A percentile compares a stretch with the other conserved stretches of the same genome.
These are phyloP conservation scores for Thysanoteuthis rhombus DNA, from an alignment of 2,888 invertebrate genomes.

Conservation along the genomic window DNA sequence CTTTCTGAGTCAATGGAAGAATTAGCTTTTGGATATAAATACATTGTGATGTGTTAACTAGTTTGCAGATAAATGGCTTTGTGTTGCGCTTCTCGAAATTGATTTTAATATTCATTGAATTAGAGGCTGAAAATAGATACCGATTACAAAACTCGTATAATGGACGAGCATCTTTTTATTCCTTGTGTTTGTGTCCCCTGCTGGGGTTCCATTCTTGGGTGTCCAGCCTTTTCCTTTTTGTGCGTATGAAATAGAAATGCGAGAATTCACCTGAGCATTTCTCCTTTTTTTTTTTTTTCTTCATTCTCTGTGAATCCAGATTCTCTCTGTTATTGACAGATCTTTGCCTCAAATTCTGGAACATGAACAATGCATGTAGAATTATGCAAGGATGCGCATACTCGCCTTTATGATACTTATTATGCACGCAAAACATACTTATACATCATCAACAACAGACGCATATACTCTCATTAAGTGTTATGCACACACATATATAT, in stretches of 20 bases:
- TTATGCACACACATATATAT: neutral
- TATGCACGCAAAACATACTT: neutral
- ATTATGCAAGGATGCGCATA: neutral
- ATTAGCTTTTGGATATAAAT: neutral
- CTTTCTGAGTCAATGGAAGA: neutral
- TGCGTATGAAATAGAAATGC: neutral
- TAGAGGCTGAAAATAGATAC: neutral
- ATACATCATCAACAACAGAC: neutral
- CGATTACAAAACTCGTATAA: neutral
- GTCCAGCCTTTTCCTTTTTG: neutral
- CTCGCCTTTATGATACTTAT: neutral
- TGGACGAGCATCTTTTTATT: neutral
- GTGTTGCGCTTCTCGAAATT: neutral
- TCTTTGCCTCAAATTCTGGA: neutral
- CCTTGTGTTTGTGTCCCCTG: neutral
- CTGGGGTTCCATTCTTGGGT: neutral
- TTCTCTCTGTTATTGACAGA: neutral
- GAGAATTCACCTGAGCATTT: neutral
- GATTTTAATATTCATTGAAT: conserved; percentile 12
- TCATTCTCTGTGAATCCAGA: neutral
- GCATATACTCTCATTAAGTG: neutral
- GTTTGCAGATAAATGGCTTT: neutral
- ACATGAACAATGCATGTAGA: neutral
- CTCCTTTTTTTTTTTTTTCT: neutral
- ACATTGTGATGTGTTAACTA: neutral